Evolutionary conservation across 2,113 vertebrate genomes (phyloP).

Genomic region (Oriolus oriolus): DNA sequence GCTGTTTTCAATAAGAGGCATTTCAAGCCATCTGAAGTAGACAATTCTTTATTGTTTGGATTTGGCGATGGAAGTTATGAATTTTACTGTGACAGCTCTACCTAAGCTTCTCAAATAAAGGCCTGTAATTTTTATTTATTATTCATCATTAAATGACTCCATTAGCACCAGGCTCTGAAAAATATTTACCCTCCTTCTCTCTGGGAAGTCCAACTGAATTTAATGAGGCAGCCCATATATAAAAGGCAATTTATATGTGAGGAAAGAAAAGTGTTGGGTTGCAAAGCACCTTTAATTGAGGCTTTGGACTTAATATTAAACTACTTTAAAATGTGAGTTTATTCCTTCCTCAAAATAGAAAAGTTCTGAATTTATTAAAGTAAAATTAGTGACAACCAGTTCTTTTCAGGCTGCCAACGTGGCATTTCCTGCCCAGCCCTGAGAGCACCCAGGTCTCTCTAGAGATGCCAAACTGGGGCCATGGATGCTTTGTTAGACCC

Average conservation of each 20-base stretch:
- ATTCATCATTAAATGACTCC: neutral
- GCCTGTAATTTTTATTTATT: neutral
- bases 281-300: neutral
- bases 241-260: neutral
- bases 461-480: neutral
- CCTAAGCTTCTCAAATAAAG: neutral
- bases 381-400: neutral
- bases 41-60: neutral
- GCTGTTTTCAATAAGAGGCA: neutral
- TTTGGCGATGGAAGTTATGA: neutral
- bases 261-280: neutral
- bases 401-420: neutral
- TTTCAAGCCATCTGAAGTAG: neutral
- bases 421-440: neutral
- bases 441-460: neutral
- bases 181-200: constrained; percentile 16
- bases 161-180: constrained; percentile 17
- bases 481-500: neutral
- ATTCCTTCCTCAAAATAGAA: neutral
- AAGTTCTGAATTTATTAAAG: neutral
- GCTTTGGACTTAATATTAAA: constrained; percentile 2
- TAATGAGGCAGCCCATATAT: constrained; percentile 5
- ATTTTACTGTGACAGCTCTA: neutral
- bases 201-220: neutral
- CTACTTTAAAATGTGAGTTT: neutral